Base-by-base conservation (phyloP, 2,888 invertebrate genomes). In the Charanyca ferruginea region DNA sequence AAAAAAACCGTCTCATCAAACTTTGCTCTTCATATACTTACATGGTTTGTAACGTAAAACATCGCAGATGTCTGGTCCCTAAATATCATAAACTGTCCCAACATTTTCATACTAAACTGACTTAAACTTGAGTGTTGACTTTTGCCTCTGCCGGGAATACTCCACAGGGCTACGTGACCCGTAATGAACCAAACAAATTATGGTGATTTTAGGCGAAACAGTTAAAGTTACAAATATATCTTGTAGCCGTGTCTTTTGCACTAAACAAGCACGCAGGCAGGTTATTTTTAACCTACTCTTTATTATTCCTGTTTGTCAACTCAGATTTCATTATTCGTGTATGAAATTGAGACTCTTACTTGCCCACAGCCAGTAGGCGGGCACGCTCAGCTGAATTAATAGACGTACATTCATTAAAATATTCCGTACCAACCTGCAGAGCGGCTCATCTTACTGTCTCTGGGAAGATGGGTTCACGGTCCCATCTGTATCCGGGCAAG, bases 131-230 rank as follows among this genome's bases (percentile, higher is more conserved):
- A 72, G 61, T 80, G 78, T 79, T 79, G 77, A 72, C 78, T 67
- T 63, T 79, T 22, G 32, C 49, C 41, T 53, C 64, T 52, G 45
- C 32, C 45, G 64, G 51, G 62, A 66, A 66, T 60, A 51, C 52
- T 61, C 64, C 16, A 11, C 52, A 41, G 51, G 11, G 35, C 61
- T 77, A 80, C 78, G 80, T 80, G 80, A 75, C 80, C 71, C 65
- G 63, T 72, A 80, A 80, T 78, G 60, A 78, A 59, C 65, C 59
- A 75, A 80, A 77, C 75, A 80, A 80, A 80, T 80, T 80, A 77
- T 55, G 20, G 59, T 71, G 59, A 72, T 58, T 74, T 55, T 49
- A 23, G 32, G 28, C 38, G 58, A 41, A 66, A 65, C 65, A 63
- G 53, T 69, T 69, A 44, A 54, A 51, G 52, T 52, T 54, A 54